Evolutionary conservation across 2,888 invertebrate genomes (phyloP).

Genomic region (Spodoptera picta): DNA sequence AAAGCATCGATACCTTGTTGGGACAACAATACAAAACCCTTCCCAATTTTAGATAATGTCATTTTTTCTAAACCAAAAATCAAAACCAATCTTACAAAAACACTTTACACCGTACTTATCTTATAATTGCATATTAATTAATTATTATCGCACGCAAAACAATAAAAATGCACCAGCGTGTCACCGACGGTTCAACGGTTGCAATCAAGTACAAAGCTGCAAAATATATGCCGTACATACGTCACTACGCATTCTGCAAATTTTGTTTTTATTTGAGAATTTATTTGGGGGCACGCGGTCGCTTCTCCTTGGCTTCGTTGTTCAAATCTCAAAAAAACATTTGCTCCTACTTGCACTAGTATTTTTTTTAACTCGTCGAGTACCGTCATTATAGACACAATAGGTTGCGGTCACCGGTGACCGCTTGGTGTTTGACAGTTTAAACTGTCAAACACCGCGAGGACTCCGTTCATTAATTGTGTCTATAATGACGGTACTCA

Average conservation of each 20-base stretch:
- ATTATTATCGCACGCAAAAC: constrained; percentile 76
- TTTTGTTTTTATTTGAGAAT: constrained; percentile 42
- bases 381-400: no score
- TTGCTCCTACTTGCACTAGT: no score
- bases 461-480: no score
- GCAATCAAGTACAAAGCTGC: constrained; percentile 83
- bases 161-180: constrained; percentile 82
- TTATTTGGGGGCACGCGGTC: constrained; percentile 13
- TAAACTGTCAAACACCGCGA: no score
- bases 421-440: no score
- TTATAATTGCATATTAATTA: constrained; percentile 3
- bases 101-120: constrained; percentile 50
- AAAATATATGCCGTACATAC: constrained; percentile 82
- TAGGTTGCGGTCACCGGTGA: no score
- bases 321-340: constrained; percentile 8
- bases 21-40: no score
- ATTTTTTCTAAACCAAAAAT: constrained; percentile 23
- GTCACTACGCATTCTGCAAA: constrained; percentile 59
- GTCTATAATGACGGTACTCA: no score
- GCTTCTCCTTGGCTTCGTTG: constrained; percentile 7
- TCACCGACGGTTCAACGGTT: constrained; percentile 59
- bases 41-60: no score
- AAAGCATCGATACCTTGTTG: neutral
- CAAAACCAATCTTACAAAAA: constrained; percentile 19
- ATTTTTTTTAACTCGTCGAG: no score